Base-by-base conservation (phyloP, 2,888 invertebrate genomes). In the Brassicogethes aeneus region DNA sequence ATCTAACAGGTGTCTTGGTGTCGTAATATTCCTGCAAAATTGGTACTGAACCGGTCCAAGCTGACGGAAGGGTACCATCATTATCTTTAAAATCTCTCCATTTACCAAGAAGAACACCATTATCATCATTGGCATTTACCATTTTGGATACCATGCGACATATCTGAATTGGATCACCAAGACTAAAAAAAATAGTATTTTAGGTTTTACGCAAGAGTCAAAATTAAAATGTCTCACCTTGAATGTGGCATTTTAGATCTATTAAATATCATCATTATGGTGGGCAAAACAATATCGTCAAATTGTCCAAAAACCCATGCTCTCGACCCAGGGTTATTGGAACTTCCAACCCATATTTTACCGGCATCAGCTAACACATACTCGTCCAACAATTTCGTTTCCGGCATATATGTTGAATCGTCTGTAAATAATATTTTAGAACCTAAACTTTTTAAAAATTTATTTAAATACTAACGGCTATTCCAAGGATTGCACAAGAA, bases 281-380 rank as follows among this genome's bases (percentile, higher is more conserved):
- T 80, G 0, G 83, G 82, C 10, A 87, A 67, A 1, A 84, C 79
- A 2, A 73, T 72, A 1, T 76, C 79, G 43, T 85, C 83, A 56
- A 85, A 87, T 70, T 90, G 90, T 0, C 87, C 89, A 59, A 80
- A 90, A 23, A 83, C 75, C 90, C 90, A 91, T 51, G 84, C 81
- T 37, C 85, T 73, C n/a, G 89, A 87, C 10, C 78, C 72, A 13
- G 81, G 77, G 31, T 77, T 77, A 42, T 79, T 80, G 54, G 78
- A 75, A 0, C 85, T 80, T 0, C 89, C 89, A 12, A 86, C 78
- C 84, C 86, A 91, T 30, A 91, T 81, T 63, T 89, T 85, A 34
- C 90, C 90, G 10, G 82, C 79, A 59, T 90, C 89, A 45, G 80
- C 85, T 44, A 85, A 59, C 7, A 90, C 74, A 59, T 87, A 89